A percentile compares a stretch with the other conserved stretches of the same genome.
phyloP scores from a whole-genome alignment of 2,888 invertebrate species.

The Hirtodrosophila duncani region DNA sequence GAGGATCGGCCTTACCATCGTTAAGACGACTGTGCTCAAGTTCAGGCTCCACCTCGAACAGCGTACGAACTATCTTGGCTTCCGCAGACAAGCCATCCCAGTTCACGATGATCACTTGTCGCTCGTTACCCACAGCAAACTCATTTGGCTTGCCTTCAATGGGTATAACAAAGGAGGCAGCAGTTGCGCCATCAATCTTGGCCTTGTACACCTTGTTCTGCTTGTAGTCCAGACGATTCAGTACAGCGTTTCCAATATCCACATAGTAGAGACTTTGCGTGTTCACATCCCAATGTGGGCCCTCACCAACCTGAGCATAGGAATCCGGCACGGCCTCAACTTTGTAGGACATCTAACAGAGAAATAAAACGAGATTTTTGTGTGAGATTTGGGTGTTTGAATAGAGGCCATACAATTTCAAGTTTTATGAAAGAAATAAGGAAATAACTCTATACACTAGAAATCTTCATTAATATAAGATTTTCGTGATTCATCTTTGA shows the following conservation, averaged over 20 bases:
- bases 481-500: no score
- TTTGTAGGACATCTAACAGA: slow-evolving; percentile 78
- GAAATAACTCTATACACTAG: no score
- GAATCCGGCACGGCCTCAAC: slow-evolving; percentile 75
- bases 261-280: slow-evolving; percentile 83
- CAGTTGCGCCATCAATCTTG: slow-evolving; percentile 79
- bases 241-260: slow-evolving; percentile 79
- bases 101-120: slow-evolving; percentile 81
- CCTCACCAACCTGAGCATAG: slow-evolving; percentile 81
- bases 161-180: slow-evolving; percentile 82
- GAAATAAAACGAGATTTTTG: no score
- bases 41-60: slow-evolving; percentile 81
- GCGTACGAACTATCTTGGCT: slow-evolving; percentile 78
- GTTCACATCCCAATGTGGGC: slow-evolving; percentile 84
- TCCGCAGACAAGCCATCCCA: slow-evolving; percentile 82
- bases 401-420: no score
- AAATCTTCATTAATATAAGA: no score
- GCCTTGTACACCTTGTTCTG: slow-evolving; percentile 80
- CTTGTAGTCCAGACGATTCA: slow-evolving; percentile 75
- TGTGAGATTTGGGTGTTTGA: no score
- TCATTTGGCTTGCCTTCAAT: slow-evolving; percentile 81
- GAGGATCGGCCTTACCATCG: slow-evolving; percentile 88
- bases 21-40: slow-evolving; percentile 83
- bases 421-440: slow-evolving; percentile 15
- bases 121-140: slow-evolving; percentile 83